Conservation (phyloP, 1,140 invertebrate genomes). For the Chlorops oryzae region DNA sequence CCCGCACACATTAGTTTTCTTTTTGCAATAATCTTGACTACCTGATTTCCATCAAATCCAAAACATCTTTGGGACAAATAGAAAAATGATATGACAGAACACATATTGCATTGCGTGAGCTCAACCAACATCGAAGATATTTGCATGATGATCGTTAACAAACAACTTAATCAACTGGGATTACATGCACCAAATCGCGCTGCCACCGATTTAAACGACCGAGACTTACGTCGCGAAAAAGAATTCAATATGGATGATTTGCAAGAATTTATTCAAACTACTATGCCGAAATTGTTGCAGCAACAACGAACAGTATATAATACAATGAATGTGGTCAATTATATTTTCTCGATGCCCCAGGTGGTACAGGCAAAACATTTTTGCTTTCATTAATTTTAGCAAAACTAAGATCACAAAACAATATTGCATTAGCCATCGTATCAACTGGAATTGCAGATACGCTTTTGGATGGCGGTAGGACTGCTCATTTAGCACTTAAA, state of each 20-base stretch:
- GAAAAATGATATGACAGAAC: not conserved
- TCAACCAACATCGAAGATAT: not conserved
- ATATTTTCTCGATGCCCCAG: no score
- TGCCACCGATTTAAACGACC: not conserved
- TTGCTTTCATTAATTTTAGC: no score
- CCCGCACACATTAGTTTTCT: no score
- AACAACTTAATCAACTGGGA: slow-evolving; percentile 13
- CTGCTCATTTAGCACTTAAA: no score
- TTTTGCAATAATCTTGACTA: no score
- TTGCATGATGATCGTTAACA: slow-evolving; percentile 23
- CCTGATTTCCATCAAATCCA: no score
- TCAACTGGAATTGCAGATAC: slow-evolving; percentile 50
- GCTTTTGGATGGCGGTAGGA: slow-evolving; percentile 49
- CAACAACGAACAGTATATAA: no score
- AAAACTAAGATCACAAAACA: no score
- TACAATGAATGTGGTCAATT: no score
- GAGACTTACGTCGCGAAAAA: not conserved
- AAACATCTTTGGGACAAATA: no score
- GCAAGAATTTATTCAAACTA: not conserved
- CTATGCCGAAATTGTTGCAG: slow-evolving; percentile 21
- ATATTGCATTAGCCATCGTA: no score
- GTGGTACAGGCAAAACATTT: no score
- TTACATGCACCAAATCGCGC: not conserved
- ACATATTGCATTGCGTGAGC: not conserved
- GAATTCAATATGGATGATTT: not conserved